Evolutionary conservation across 2,888 invertebrate genomes (phyloP).

Genomic region (Leucoma salicis): DNA sequence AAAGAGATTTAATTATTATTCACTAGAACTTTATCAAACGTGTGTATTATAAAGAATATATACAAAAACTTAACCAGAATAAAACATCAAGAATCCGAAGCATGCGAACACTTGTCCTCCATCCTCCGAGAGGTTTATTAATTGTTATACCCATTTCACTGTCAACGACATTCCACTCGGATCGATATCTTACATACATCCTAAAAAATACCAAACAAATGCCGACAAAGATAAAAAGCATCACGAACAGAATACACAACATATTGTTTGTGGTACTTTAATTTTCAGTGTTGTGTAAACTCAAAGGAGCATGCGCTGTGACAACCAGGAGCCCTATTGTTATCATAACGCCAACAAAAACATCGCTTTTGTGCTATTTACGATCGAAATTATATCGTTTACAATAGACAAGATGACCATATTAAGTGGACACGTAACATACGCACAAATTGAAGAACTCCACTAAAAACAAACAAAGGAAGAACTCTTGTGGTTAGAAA

Average conservation of each 20-base stretch:
- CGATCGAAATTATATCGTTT: conserved; percentile 48
- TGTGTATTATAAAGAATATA: too few species aligned
- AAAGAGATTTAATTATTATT: too few species aligned
- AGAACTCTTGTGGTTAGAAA: conserved; percentile 23
- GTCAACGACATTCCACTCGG: conserved; percentile 72
- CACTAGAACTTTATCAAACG: too few species aligned
- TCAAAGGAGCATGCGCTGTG: conserved; percentile 66
- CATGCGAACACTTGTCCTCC: conserved; percentile 58
- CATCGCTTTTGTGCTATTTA: conserved; percentile 56
- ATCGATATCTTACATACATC: conserved; percentile 65
- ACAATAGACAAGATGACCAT: conserved; percentile 56
- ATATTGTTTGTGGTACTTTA: conserved; percentile 73
- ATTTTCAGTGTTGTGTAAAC: conserved; percentile 80
- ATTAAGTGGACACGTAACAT: conserved; percentile 50
- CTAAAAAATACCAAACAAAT: conserved; percentile 47
- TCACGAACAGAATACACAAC: conserved; percentile 62
- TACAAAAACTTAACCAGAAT: conserved; percentile 20
- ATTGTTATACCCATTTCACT: conserved; percentile 79
- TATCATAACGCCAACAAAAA: conserved; percentile 59
- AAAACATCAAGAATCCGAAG: conserved; percentile 47
- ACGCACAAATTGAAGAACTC: background rate
- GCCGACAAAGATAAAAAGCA: conserved; percentile 58
- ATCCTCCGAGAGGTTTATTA: conserved; percentile 71
- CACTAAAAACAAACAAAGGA: conserved; percentile 5
- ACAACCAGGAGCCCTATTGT: conserved; percentile 67